Evolutionary conservation across 2,888 invertebrate genomes (phyloP), one percentile per base, ranked within the genome.

Genomic region (Cheilosia impressa): DNA sequence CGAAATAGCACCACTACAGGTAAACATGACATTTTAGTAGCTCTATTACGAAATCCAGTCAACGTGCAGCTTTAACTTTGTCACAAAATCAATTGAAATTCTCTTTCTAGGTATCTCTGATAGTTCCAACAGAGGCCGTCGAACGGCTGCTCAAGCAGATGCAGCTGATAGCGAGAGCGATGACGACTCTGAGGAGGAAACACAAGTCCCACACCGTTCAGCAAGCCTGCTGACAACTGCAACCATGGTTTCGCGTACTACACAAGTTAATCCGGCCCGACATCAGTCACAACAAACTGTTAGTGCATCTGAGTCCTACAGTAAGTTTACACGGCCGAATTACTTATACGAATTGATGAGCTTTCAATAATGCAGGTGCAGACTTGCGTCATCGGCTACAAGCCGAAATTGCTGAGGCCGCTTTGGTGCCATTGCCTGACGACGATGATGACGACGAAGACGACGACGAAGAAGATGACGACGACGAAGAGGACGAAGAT

Each of bases 111-210:
- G 41, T 41, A 41, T 13, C 4, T 13, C 66, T 41, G 53, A 24
- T n/a, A 50, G 43, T 19, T 41, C 45, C 38, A 38, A 15, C 34
- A 63, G 63, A 63, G 9, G 50, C 17, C 50, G 38, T 22, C 17
- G 15, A 50, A 4, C 34, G n/a, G 1, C 22, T 76, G 10, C 13
- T 27, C 69, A 65, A 0, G 52, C 52, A 27, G 65, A 76, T 6
- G 15, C 87, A 88, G 79, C 76, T 90, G 34, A 89, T 89, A 66
- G 89, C 88, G 69, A 88, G 88, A 72, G 83, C 89, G 17, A 90
- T 89, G 71, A 17, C 77, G 27, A 83, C 87, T 7, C 88, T 60
- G 76, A 52, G 66, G 75, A 58, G 17, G 69, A 88, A 34, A 52
- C 38, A 63, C 17, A 24, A 65, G 41, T 27, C 3, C 72, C 19